A percentile compares a stretch with the other conserved stretches of the same genome.
Conservation (phyloP, 1,140 invertebrate genomes). For the Trichonephila clavata region DNA sequence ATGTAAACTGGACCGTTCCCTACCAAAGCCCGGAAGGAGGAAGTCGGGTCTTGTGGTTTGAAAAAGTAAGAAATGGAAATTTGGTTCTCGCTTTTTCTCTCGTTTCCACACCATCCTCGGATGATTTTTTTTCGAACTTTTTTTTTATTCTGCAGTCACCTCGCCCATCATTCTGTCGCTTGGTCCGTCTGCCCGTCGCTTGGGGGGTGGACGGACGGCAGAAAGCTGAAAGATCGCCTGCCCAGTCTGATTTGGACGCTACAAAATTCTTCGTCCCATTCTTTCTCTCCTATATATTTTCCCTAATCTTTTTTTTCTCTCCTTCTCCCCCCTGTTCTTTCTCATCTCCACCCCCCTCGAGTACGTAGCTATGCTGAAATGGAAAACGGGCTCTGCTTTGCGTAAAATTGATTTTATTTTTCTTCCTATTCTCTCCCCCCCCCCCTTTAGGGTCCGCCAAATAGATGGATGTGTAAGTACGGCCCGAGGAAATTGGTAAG, state of each 20-base stretch:
- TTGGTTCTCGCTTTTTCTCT: constrained; percentile 48
- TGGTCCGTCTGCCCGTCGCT: not conserved
- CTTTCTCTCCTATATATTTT: constrained; percentile 69
- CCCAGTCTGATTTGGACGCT: constrained; percentile 68
- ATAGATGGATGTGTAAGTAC: constrained; percentile 68
- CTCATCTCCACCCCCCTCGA: not conserved
- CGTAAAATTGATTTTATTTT: constrained; percentile 77
- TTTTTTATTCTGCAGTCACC: constrained; percentile 3
- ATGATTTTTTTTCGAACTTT: not conserved
- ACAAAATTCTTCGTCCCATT: constrained; percentile 56
- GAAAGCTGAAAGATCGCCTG: constrained; percentile 70
- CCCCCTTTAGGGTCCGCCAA: constrained; percentile 19
- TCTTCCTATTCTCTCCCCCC: constrained; percentile 16
- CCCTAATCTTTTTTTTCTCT: not conserved
- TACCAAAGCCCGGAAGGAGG: constrained; percentile 65
- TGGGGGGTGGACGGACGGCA: not conserved
- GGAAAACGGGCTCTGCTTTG: constrained; percentile 74
- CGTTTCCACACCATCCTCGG: not conserved
- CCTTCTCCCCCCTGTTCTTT: not conserved
- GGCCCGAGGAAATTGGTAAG: constrained; percentile 70
- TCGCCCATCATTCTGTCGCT: constrained; percentile 70
- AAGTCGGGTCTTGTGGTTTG: constrained; percentile 56
- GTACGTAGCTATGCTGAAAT: constrained; percentile 61
- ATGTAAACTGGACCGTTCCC: constrained; percentile 76
- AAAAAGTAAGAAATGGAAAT: constrained; percentile 76